Percentiles rank a stretch among this genome's conserved stretches.
phyloP scores from a whole-genome alignment of 1,140 invertebrate species.

The Drosophila albomicans region DNA sequence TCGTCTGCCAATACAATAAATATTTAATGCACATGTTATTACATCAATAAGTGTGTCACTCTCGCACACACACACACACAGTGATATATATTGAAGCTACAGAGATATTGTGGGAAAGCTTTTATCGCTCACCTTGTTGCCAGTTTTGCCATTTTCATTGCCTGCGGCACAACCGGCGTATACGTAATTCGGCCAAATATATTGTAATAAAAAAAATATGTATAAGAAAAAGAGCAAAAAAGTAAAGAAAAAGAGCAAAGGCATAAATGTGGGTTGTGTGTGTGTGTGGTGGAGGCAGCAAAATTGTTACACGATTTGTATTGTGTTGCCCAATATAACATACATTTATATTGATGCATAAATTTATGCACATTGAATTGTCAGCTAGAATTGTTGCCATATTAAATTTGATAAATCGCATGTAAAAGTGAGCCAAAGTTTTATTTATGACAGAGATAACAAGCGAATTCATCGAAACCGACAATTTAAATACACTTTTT shows the following conservation, averaged over 20 bases:
- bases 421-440: conserved; percentile 46
- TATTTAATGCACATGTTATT: conserved; percentile 83
- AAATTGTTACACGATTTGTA: conserved; percentile 43
- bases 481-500: neutral
- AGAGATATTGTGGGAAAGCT: conserved; percentile 59
- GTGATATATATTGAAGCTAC: conserved; percentile 4
- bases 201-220: conserved; percentile 37
- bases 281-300: neutral
- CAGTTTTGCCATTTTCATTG: conserved; percentile 42
- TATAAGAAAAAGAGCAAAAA: neutral
- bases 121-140: conserved; percentile 67
- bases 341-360: conserved; percentile 40
- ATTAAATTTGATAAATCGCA: conserved; percentile 67
- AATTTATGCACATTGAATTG: conserved; percentile 64
- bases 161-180: conserved; percentile 52
- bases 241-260: neutral
- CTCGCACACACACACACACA: conserved; percentile 31
- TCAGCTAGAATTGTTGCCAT: conserved; percentile 61
- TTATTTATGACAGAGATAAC: conserved; percentile 44
- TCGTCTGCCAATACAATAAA: conserved; percentile 82
- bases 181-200: conserved; percentile 56
- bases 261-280: no score
- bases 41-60: conserved; percentile 82
- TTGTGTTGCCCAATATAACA: conserved; percentile 18
- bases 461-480: neutral